Evolutionary conservation across 2,797 vertebrate genomes (phyloP).

Genomic region (Gymnocypris eckloni): DNA sequence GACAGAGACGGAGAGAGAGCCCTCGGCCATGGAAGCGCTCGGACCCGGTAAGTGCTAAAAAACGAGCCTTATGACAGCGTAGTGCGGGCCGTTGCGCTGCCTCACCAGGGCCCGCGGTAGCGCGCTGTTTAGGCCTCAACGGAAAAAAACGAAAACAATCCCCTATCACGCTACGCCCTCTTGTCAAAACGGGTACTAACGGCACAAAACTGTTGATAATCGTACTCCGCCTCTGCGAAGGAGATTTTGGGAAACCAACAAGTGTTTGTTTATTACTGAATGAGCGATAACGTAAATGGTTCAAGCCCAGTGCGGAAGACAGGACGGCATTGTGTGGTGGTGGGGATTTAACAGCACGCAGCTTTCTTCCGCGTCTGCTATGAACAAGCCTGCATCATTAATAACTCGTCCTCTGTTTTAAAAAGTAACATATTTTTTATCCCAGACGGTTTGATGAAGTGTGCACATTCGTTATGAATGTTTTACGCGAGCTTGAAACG

Average conservation of each 20-base stretch:
- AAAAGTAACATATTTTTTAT: background rate
- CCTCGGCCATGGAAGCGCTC: constrained; percentile 96
- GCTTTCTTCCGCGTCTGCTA: constrained; percentile 77
- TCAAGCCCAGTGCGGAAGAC: constrained; percentile 53
- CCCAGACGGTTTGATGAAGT: background rate
- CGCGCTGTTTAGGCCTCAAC: constrained; percentile 75
- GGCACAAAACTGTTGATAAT: background rate
- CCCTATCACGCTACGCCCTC: background rate
- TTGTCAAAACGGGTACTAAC: background rate
- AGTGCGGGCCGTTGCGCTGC: constrained; percentile 66
- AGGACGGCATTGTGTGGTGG: constrained; percentile 66
- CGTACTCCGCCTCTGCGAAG: accelerated
- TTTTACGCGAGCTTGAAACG: constrained; percentile 9
- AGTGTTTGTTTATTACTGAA: constrained; percentile 38
- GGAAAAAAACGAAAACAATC: constrained; percentile 69
- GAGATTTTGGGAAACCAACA: constrained; percentile 23
- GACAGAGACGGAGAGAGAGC: constrained; percentile 90
- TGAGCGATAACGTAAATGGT: constrained; percentile 35
- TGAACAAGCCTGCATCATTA: constrained; percentile 64
- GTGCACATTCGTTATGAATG: background rate
- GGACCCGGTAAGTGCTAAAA: constrained; percentile 91
- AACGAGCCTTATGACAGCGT: constrained; percentile 61
- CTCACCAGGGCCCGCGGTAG: constrained; percentile 78
- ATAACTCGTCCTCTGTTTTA: background rate
- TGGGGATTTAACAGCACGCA: constrained; percentile 81